A percentile compares a stretch with the other conserved stretches of the same genome.
Evolutionary conservation across 2,113 vertebrate species (phyloP).

Genomic region (Phocoena sinus): DNA sequence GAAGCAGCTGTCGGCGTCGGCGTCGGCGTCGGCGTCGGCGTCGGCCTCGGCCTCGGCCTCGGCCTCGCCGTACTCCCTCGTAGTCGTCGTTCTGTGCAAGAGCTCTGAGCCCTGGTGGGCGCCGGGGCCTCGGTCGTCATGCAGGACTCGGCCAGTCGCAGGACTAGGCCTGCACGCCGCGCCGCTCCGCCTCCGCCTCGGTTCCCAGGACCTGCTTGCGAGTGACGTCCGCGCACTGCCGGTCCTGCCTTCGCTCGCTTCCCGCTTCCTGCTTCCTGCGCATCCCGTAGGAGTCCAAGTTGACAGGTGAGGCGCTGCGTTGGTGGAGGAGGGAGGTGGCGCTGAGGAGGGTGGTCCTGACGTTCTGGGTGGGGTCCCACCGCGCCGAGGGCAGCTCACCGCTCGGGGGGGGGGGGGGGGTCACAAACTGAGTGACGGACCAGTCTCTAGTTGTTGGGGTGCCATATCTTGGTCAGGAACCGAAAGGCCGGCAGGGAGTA

Average conservation of each 20-base stretch:
- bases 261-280: conserved; percentile 88
- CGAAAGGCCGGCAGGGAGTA: conserved; percentile 94
- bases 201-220: not conserved
- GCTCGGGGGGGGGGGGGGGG: conserved; percentile 93
- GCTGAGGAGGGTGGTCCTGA: conserved; percentile 94
- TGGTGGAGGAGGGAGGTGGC: conserved; percentile 95
- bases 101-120: rapidly evolving
- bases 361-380: conserved; percentile 96
- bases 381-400: conserved; percentile 93
- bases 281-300: conserved; percentile 95
- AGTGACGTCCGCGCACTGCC: not conserved
- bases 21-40: not conserved
- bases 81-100: too few relatives aligned
- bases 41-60: rapidly evolving
- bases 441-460: conserved; percentile 97
- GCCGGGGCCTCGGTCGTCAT: rapidly evolving
- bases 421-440: conserved; percentile 91
- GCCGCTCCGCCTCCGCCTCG: not conserved
- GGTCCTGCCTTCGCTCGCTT: conserved; percentile 85
- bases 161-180: too few relatives aligned
- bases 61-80: not conserved
- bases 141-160: not conserved
- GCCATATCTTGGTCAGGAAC: conserved; percentile 98
- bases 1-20: not conserved
- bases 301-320: conserved; percentile 95